Base-by-base conservation (phyloP, 2,888 invertebrate species). In the Venusia cambrica region DNA sequence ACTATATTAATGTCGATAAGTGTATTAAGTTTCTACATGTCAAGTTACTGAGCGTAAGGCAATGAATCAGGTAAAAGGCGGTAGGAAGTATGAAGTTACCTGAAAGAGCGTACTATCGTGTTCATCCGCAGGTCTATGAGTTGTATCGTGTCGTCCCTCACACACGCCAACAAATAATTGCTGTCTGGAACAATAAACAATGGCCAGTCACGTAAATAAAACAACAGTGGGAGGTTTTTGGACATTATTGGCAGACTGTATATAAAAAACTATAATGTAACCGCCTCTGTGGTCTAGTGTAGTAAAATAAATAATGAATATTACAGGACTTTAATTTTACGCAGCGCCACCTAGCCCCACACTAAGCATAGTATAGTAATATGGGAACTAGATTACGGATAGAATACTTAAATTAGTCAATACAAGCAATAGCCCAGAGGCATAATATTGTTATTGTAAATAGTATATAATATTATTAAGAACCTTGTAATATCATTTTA, bases 101-200 rank as follows among this genome's bases (percentile, higher is more conserved):
- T 93, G 87, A 96, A 97, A 37, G 96, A 94, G 48, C 93, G 91
- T 45, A 97, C 91, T 43, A 98, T 94, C 77, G 95, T 93, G 85
- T 96, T 97, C 93, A 94, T 97, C 69, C 99, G 91, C 48, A 99
- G 89, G 87, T 99, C 99, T 72, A 99, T 91, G 35, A 98, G 89
- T 74, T 96, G 96, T 57, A 99, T 90, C 8, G 97, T 96, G 83
- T 99, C 98, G 77, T 99, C 99, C 58, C 99, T 89, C 31, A 97
- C 95, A 73, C 98, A 98, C 64, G 95, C 94, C 64, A 99, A 87
- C 53, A 99, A 89, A 76, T 94, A 94, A 81, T 94, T 94, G 57
- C 93, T 92, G 89, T 98, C 98, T 96, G 90, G 60, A 84, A 87
- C 69, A 65, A 72, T 37, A 54, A 31, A 47, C 22, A 48, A 44